Evolutionary conservation across 2,113 vertebrate species (phyloP), one percentile per base, ranked within the genome.

Genomic region (Sinocyclocheilus maitianheensis): DNA sequence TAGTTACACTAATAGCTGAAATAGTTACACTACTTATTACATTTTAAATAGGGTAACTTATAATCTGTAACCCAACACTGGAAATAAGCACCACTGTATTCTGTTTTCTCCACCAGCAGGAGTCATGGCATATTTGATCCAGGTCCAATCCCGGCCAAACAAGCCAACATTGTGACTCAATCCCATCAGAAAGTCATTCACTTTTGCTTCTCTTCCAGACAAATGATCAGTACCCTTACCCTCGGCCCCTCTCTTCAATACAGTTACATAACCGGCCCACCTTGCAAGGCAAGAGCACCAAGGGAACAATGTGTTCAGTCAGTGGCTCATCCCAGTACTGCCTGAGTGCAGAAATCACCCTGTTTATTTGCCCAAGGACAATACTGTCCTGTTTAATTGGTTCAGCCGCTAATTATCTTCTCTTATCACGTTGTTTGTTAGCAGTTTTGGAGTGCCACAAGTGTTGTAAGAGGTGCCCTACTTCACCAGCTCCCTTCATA

Each of bases 221-320:
- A 93, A 90, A 13, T 91, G 77, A 91, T 91, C 88, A 89, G 72
- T 86, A 90, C 24, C 40, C 90, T 91, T 88, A 83, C 79, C 60
- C 83, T 81, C 67, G 58, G 83, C 69, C 90, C 82, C 85, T 76
- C 86, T 84, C 85, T 85, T 84, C 90, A 86, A 53, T n/a, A 48
- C 2, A 16, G 87, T 93, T 94, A 89, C 83, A 51, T 93, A 94
- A 94, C 88, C 43, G 88, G 71, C 92, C 3, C 93, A 92, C 89
- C 92, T 93, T 94, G 88, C 88, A 91, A 94, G 92, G 85, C 67
- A 67, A 20, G 71, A 46, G 62, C 88, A 88, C 30, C 79, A 81
- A 90, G 76, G 82, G 88, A 89, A 88, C 87, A 88, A 85, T 91
- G 91, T 92, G 91, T 92, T 78, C 83, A 22, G 85, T 90, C 91